Evolutionary conservation across 1,140 invertebrate genomes (phyloP).

Genomic region (Saccostrea glomerata): DNA sequence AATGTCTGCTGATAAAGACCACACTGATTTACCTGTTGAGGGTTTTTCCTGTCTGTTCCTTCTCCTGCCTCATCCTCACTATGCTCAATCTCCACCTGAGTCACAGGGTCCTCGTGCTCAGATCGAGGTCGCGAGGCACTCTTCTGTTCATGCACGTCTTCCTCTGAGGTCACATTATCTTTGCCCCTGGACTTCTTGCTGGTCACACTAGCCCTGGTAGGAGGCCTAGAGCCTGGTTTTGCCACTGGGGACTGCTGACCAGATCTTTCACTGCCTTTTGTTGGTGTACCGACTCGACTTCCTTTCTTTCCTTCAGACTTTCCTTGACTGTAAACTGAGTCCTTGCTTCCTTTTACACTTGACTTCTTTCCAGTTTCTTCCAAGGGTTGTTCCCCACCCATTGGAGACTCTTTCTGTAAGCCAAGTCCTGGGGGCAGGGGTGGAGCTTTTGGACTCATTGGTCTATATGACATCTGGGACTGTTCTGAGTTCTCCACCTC

Average conservation of each 20-base stretch:
- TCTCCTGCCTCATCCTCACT: constrained; percentile 38
- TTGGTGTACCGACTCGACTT: constrained; percentile 37
- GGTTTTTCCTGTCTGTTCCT: not conserved
- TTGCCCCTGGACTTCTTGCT: constrained; percentile 26
- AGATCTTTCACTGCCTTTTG: constrained; percentile 26
- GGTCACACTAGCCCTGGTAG: constrained; percentile 39
- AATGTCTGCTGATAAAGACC: not conserved
- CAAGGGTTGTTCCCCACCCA: constrained; percentile 50
- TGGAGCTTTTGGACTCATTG: constrained; percentile 72
- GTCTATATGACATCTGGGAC: constrained; percentile 75
- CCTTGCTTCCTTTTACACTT: constrained; percentile 20
- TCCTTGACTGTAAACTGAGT: not conserved
- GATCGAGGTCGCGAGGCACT: constrained; percentile 48
- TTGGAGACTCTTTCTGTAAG: constrained; percentile 64
- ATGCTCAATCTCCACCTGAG: constrained; percentile 55
- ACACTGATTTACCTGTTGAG: not conserved
- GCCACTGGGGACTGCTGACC: constrained; percentile 36
- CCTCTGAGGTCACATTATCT: constrained; percentile 26
- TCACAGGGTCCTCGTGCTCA: constrained; percentile 54
- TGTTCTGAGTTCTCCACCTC: constrained; percentile 64
- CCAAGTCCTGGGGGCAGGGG: constrained; percentile 72
- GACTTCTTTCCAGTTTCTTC: not conserved
- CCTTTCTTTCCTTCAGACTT: constrained; percentile 26
- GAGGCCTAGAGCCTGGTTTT: constrained; percentile 39
- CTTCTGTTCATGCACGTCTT: constrained; percentile 17